Evolutionary conservation across 2,113 vertebrate genomes (phyloP).

Genomic region (Regulus satrapa): DNA sequence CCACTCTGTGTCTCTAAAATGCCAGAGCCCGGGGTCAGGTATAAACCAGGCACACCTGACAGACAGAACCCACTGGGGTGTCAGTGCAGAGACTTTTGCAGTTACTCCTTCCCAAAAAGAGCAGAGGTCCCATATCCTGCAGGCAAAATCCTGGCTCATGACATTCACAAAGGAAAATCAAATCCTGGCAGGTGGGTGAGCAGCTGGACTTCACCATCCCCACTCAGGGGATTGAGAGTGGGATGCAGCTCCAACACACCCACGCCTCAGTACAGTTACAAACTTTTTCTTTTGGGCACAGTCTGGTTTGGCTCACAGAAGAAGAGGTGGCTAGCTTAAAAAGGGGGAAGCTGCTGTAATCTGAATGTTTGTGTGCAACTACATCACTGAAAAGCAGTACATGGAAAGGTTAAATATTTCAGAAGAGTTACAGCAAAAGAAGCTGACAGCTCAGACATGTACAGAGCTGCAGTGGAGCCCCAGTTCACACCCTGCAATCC

Average conservation of each 20-base stretch:
- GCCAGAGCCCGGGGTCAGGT: not conserved
- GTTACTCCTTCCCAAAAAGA: not conserved
- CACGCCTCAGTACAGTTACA: not conserved
- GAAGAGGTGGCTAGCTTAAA: not conserved
- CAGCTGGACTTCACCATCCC: not conserved
- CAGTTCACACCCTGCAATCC: not conserved
- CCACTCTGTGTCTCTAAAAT: not conserved
- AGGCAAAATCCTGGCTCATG: not conserved
- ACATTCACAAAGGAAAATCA: not conserved
- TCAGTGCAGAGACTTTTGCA: not conserved
- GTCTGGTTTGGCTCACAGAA: not conserved
- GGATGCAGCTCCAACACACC: not conserved
- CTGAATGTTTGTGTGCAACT: not conserved
- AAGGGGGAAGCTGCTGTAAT: not conserved
- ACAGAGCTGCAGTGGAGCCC: not conserved
- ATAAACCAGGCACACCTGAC: fast-evolving
- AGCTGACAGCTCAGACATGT: not conserved
- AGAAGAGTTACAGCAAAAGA: not conserved
- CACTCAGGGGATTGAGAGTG: not conserved
- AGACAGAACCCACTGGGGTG: not conserved
- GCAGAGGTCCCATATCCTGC: fast-evolving
- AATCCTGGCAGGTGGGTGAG: not conserved
- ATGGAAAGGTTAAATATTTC: not conserved
- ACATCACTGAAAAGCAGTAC: not conserved
- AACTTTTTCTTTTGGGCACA: not conserved